Base-by-base conservation (phyloP, 1,140 invertebrate genomes). In the Caenorhabditis latens region DNA sequence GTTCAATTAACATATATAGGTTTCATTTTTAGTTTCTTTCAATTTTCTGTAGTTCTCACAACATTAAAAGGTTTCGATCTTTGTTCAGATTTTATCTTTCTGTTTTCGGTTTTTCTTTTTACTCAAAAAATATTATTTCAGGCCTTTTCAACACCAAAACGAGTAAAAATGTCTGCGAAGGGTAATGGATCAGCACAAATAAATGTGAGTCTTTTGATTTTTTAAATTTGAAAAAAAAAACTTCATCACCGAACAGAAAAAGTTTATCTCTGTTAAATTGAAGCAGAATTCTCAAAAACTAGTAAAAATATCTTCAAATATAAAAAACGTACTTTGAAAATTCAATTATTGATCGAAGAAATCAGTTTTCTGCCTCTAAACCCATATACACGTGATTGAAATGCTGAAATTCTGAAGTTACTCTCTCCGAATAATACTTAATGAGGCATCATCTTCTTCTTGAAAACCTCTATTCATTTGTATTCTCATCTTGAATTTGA, bases 131-230 rank as follows among this genome's bases (percentile, higher is more conserved):
- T 21, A 19, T 46, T 71, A 3, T 71, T 46, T 71, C 11, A 43
- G 65, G 42, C 65, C 42, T 71, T 71, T 71, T 71, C 65, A 43
- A 32, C 32, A 32, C 32, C 65, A 71, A 71, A 43, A 71, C 65
- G 65, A 71, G 65, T 71, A 71, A 32, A 71, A 71, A 71, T 71
- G 65, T 71, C 65, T 4, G 19, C 65, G 43, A 71, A 71, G 65
- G 65, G 65, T 71, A 71, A 71, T 42, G 42, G 65, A 71, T 71
- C 65, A 71, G 14, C 43, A 71, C 65, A 71, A 48, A 8, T 48
- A 16, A 71, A 71, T 71, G 65, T 71, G 19, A 71, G 65, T 71
- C 13, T 43, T n/a, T 61, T 21, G 58, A 61, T 32, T 5, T n/a
- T 71, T 24, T 19, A n/a, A n/a, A 43, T 71, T 43, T 46, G 4